Conservation (phyloP, 2,113 vertebrate genomes). For the Sterna hirundo region DNA sequence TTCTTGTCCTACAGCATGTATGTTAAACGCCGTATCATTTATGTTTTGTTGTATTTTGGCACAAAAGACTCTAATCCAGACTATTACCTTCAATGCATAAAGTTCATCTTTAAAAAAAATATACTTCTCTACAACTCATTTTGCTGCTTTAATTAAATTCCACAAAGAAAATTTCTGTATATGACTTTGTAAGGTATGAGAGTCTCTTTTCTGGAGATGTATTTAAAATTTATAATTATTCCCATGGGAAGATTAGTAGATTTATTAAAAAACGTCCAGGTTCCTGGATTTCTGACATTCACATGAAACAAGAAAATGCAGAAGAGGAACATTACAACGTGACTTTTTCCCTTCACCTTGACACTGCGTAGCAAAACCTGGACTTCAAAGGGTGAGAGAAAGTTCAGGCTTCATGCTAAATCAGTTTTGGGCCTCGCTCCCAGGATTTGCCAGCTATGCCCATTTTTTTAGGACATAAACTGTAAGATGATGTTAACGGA, state of each 20-base stretch:
- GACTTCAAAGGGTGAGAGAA: conserved; percentile 5
- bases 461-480: conserved; percentile 5
- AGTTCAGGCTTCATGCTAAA: conserved; percentile 54
- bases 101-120: neutral
- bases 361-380: neutral
- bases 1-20: neutral
- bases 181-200: neutral
- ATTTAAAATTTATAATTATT: neutral
- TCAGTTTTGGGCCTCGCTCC: neutral
- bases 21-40: neutral
- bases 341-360: neutral
- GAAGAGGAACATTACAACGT: neutral
- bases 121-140: neutral
- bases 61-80: neutral
- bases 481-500: neutral
- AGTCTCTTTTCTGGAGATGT: neutral
- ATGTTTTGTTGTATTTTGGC: neutral
- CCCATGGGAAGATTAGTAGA: neutral
- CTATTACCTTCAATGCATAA: neutral
- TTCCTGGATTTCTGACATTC: neutral
- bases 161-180: neutral
- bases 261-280: neutral
- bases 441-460: conserved; percentile 21
- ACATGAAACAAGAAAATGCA: neutral
- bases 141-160: neutral